Conservation (phyloP, 2,797 vertebrate species). For the Sebastes cheni region DNA sequence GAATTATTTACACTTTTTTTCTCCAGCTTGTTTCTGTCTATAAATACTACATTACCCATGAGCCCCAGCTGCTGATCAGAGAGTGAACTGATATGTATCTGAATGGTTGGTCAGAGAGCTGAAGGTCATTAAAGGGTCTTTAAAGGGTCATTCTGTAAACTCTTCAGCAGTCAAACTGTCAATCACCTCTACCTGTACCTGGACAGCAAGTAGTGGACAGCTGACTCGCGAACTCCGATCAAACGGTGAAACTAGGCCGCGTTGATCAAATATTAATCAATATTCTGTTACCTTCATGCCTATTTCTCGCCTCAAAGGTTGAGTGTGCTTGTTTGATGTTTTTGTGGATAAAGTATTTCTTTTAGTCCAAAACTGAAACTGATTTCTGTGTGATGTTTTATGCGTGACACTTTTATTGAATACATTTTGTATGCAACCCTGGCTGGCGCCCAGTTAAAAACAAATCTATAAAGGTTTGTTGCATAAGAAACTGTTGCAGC, state of each 20-base stretch:
- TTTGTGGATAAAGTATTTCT: too few species aligned
- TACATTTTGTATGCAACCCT: too few species aligned
- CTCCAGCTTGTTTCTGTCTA: neutral
- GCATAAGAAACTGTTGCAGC: neutral
- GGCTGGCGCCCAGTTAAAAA: neutral
- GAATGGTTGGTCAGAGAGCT: neutral
- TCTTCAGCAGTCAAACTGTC: neutral
- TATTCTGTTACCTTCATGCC: too few species aligned
- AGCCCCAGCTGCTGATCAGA: neutral
- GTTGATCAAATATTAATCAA: too few species aligned
- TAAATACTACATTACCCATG: slow-evolving; percentile 14
- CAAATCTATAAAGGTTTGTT: neutral
- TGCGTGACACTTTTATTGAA: too few species aligned
- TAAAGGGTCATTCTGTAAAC: neutral
- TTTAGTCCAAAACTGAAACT: too few species aligned
- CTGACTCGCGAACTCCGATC: too few species aligned
- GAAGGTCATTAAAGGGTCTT: rapidly evolving
- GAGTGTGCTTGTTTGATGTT: too few species aligned
- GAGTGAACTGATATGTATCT: neutral
- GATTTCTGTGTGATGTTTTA: too few species aligned
- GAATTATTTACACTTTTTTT: neutral
- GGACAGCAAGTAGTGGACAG: neutral
- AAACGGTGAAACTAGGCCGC: too few species aligned
- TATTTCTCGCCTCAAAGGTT: too few species aligned
- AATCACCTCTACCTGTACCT: neutral